Evolutionary conservation across 2,888 invertebrate genomes (phyloP).

Genomic region (Papilio gigon): DNA sequence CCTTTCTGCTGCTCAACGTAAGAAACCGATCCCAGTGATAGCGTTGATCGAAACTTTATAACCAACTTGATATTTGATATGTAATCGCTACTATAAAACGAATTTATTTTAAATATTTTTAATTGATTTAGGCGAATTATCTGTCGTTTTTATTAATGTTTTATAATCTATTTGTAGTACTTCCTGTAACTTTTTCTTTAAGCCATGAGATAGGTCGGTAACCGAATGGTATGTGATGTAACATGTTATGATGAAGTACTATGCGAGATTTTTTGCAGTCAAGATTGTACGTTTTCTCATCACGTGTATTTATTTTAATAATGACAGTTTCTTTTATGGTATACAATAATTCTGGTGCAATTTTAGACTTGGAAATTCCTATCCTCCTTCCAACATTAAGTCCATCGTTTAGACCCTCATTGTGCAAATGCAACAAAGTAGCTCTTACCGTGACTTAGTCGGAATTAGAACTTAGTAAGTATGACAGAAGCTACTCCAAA

Average conservation of each 20-base stretch:
- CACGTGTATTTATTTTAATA: neutral
- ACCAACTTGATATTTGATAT: constrained; percentile 4
- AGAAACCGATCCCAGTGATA: constrained; percentile 54
- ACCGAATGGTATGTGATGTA: neutral
- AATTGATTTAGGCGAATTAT: neutral
- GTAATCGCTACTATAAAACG: neutral
- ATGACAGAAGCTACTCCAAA: no score
- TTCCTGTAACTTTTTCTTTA: neutral
- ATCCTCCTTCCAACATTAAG: no score
- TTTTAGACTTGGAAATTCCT: no score
- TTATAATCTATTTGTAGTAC: neutral
- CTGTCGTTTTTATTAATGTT: neutral
- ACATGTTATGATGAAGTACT: neutral
- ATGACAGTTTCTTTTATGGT: neutral
- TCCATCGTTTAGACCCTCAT: neutral
- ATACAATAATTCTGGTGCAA: neutral
- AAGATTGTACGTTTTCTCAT: neutral
- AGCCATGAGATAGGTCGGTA: neutral
- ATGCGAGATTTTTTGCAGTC: neutral
- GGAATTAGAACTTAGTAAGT: no score
- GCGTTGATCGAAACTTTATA: constrained; percentile 45
- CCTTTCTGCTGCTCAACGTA: constrained; percentile 69
- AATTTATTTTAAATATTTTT: neutral
- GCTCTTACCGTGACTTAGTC: no score
- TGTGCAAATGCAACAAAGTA: no score